Conservation (phyloP, 2,888 invertebrate species). For the Hyposoter didymator region DNA sequence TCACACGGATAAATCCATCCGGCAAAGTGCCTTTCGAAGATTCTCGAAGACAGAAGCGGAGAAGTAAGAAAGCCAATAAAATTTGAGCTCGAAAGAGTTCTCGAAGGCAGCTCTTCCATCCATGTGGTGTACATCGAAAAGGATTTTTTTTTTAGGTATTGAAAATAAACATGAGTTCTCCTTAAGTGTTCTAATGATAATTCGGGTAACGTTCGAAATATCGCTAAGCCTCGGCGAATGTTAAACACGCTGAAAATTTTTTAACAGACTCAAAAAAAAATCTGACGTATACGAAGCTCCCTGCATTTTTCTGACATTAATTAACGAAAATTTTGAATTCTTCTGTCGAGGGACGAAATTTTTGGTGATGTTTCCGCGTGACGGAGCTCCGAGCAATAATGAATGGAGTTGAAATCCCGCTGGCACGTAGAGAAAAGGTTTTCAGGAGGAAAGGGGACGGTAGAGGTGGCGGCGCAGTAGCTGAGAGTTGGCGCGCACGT, state of each 20-base stretch:
- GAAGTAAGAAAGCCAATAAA: constrained; percentile 61
- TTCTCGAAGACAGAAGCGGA: constrained; percentile 39
- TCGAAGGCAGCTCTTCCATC: constrained; percentile 24
- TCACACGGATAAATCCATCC: constrained; percentile 61
- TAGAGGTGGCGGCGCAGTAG: constrained; percentile 6
- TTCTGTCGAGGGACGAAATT: background rate
- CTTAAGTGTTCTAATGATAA: constrained; percentile 4
- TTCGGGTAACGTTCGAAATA: background rate
- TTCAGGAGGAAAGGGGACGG: background rate
- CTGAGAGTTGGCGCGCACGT: constrained; percentile 25
- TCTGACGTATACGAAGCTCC: background rate
- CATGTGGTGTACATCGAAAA: constrained; percentile 1
- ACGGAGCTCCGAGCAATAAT: background rate
- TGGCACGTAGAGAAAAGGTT: constrained; percentile 22
- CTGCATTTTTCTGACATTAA: background rate
- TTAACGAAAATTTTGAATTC: background rate
- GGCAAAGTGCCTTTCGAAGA: constrained; percentile 61
- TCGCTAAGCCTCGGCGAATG: background rate
- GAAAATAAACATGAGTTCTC: background rate
- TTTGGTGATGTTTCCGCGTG: constrained; percentile 17
- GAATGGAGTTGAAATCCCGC: constrained; percentile 25
- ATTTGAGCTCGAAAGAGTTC: constrained; percentile 32
- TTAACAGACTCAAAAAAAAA: background rate
- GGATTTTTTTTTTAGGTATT: constrained; percentile 6
- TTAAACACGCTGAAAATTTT: background rate